A percentile compares a stretch with the other conserved stretches of the same genome.
phyloP scores from a whole-genome alignment of 2,113 vertebrate genomes.

The Paradoxurus hermaphroditus region DNA sequence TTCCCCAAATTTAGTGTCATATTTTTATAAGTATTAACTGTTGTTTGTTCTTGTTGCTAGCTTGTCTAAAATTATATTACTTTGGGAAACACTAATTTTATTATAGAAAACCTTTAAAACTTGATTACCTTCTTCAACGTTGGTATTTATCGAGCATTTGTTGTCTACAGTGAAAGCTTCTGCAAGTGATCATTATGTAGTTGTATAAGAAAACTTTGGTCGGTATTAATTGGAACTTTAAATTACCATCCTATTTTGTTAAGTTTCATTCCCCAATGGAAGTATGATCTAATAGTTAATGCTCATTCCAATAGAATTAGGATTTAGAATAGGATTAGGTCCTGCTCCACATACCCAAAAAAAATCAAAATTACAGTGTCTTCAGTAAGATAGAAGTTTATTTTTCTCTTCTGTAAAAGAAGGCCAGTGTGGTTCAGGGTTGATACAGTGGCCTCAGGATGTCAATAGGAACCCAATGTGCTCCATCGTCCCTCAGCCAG shows the following conservation, averaged over 20 bases:
- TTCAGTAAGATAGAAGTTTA: background rate
- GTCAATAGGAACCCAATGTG: background rate
- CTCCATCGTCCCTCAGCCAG: background rate
- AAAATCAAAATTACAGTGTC: background rate
- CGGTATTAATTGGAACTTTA: conserved; percentile 29
- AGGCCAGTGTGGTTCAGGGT: background rate
- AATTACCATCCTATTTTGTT: background rate
- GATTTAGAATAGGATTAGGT: background rate
- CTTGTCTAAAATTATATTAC: background rate
- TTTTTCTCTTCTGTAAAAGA: background rate
- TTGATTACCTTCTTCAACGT: background rate
- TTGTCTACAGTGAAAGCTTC: conserved; percentile 9
- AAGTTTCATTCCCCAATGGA: background rate
- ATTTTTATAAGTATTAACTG: conserved; percentile 28
- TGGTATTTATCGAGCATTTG: background rate
- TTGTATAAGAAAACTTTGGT: background rate
- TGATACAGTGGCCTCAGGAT: background rate
- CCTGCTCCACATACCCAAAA: background rate
- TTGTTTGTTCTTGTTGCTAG: background rate
- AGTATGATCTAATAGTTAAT: background rate
- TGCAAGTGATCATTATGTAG: background rate
- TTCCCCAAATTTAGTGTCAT: background rate
- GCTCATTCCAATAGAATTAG: background rate
- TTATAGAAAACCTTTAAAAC: background rate
- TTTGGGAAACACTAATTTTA: background rate